Conservation (phyloP, 2,113 vertebrate species). For the Microtus oregoni region DNA sequence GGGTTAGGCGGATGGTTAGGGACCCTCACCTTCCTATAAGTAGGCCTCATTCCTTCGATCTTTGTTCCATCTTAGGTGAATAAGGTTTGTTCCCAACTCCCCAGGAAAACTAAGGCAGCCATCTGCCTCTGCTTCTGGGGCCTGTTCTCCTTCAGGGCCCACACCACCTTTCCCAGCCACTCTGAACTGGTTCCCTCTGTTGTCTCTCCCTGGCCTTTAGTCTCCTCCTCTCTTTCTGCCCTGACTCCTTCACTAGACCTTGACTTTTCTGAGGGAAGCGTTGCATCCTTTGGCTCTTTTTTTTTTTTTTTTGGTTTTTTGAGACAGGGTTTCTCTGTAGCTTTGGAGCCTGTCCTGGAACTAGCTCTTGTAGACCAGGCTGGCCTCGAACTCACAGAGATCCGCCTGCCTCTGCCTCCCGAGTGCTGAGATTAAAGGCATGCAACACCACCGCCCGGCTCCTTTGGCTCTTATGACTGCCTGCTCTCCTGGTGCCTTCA, state of each 20-base stretch:
- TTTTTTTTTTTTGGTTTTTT: no score
- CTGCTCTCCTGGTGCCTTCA: neutral
- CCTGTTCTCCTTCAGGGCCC: neutral
- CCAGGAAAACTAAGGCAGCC: neutral
- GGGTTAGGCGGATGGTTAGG: neutral
- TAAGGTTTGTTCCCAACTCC: neutral
- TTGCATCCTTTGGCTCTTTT: neutral
- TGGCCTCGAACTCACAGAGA: no score
- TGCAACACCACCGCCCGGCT: no score
- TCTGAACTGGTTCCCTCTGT: neutral
- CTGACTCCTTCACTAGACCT: neutral
- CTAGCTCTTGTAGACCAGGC: no score
- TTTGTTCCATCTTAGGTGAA: neutral
- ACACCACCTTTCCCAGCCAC: neutral
- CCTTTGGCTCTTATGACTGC: neutral
- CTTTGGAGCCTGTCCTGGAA: no score
- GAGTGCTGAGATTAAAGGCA: no score
- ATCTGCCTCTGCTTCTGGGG: neutral
- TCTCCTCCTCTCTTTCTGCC: no score
- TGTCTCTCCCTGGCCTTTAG: neutral
- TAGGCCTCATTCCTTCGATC: neutral
- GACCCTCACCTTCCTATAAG: neutral
- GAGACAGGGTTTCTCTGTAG: no score
- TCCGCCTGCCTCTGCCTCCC: no score
- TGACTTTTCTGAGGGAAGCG: neutral